phyloP scores from a whole-genome alignment of 2,797 vertebrate species.

The Sebastes aleutianus region DNA sequence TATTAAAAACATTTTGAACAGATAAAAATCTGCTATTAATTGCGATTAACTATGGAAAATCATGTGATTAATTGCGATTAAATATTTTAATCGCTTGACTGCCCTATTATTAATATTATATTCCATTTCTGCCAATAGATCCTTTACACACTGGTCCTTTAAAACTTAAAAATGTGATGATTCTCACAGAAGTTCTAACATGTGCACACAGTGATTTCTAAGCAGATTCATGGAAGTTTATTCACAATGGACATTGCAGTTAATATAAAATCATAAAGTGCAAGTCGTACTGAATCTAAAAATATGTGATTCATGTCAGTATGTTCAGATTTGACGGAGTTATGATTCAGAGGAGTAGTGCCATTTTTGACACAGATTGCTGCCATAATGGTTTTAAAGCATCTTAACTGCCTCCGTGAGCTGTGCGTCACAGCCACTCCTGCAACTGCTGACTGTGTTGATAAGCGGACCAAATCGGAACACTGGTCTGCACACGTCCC shows the following conservation, averaged over 20 bases:
- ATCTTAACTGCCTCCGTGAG: not conserved
- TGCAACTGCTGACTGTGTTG: not conserved
- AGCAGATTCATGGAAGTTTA: not conserved
- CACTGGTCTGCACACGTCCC: not conserved
- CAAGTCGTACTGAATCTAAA: not conserved
- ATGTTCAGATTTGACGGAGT: not conserved
- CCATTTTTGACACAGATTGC: not conserved
- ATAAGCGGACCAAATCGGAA: not conserved
- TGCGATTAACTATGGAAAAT: too few species aligned
- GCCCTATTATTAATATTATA: too few species aligned
- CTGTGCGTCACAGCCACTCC: not conserved
- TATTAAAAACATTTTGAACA: too few species aligned
- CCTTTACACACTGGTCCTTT: too few species aligned
- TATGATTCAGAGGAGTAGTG: not conserved
- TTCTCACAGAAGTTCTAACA: not conserved
- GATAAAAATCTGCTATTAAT: too few species aligned
- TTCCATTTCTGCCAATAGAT: too few species aligned
- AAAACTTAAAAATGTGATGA: not conserved
- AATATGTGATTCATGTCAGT: not conserved
- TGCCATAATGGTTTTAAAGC: not conserved
- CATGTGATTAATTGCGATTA: too few species aligned
- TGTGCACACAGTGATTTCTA: not conserved
- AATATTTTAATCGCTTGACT: too few species aligned
- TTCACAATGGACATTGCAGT: not conserved
- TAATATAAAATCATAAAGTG: not conserved